Conservation (phyloP, 1,140 invertebrate species). For the Pachyrhynchus sulphureomaculatus region DNA sequence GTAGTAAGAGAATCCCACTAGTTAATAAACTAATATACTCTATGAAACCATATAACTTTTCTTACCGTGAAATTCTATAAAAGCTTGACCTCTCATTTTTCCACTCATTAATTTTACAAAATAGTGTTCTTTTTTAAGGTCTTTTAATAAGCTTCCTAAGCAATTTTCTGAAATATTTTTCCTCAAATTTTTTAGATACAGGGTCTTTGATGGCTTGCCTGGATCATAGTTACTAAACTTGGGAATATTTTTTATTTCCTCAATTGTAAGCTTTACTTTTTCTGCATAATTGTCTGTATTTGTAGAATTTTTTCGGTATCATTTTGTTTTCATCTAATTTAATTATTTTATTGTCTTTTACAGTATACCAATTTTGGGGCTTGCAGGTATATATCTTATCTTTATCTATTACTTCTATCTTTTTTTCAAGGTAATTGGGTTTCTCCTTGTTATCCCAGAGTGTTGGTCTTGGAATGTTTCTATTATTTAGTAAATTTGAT, state of each 20-base stretch:
- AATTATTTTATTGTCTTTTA: constrained; percentile 49
- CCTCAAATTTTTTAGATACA: constrained; percentile 60
- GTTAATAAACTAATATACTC: too few species aligned
- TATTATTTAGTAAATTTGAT: neutral
- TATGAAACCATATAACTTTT: too few species aligned
- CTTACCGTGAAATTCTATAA: constrained; percentile 57
- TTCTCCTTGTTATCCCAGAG: constrained; percentile 36
- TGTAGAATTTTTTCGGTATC: constrained; percentile 15
- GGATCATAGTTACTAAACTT: constrained; percentile 55
- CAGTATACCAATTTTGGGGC: constrained; percentile 47
- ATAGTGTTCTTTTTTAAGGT: constrained; percentile 42
- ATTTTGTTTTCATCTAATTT: constrained; percentile 32
- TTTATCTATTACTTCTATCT: constrained; percentile 32
- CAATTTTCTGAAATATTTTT: constrained; percentile 50
- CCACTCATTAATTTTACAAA: constrained; percentile 54
- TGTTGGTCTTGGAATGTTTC: constrained; percentile 10
- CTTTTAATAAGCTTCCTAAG: constrained; percentile 52
- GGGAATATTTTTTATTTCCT: constrained; percentile 55
- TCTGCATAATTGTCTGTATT: constrained; percentile 28
- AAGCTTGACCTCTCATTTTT: constrained; percentile 61
- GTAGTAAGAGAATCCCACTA: too few species aligned
- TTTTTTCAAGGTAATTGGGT: constrained; percentile 25
- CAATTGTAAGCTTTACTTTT: constrained; percentile 46
- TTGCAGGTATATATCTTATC: constrained; percentile 42
- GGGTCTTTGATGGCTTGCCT: constrained; percentile 51